Percentiles rank a stretch among this genome's conserved stretches.
These are phyloP conservation scores for Osmerus mordax DNA, from an alignment of 2,113 vertebrate genomes.

Conservation along the genomic window DNA sequence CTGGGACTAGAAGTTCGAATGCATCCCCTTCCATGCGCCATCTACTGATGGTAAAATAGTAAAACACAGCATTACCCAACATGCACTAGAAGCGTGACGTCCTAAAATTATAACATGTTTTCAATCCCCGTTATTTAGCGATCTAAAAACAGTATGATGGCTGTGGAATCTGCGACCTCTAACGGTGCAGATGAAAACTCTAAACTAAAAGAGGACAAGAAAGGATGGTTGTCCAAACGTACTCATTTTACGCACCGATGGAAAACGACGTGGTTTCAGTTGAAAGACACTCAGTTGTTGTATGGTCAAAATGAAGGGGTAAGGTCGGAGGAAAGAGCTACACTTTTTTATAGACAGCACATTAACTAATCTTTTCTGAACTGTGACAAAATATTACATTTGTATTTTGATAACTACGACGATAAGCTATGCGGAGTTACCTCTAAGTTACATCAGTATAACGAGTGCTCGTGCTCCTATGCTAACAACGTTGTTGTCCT, in stretches of 20 bases:
- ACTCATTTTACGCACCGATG: conserved; percentile 40
- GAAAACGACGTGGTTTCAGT: conserved; percentile 40
- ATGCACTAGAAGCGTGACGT: not conserved
- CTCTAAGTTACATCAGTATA: too few species aligned
- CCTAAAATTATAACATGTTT: conserved; percentile 5
- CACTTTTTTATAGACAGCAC: not conserved
- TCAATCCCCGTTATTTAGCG: not conserved
- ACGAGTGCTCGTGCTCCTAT: too few species aligned
- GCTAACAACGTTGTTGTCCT: not conserved
- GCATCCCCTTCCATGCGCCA: not conserved
- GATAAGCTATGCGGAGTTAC: too few species aligned
- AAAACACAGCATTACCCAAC: conserved; percentile 41
- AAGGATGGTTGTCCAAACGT: conserved; percentile 49
- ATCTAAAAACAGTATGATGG: conserved; percentile 14
- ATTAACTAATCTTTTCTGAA: not conserved
- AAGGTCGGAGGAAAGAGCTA: not conserved
- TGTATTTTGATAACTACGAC: too few species aligned
- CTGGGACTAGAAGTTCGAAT: conserved; percentile 43
- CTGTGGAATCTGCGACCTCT: conserved; percentile 50
- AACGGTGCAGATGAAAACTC: conserved; percentile 34
- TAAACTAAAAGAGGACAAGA: conserved; percentile 11
- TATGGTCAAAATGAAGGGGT: conserved; percentile 46
- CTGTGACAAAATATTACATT: not conserved
- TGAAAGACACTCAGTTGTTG: conserved; percentile 33
- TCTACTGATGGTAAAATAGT: not conserved